Conservation (phyloP, 2,888 invertebrate species). For the Mamestra brassicae region DNA sequence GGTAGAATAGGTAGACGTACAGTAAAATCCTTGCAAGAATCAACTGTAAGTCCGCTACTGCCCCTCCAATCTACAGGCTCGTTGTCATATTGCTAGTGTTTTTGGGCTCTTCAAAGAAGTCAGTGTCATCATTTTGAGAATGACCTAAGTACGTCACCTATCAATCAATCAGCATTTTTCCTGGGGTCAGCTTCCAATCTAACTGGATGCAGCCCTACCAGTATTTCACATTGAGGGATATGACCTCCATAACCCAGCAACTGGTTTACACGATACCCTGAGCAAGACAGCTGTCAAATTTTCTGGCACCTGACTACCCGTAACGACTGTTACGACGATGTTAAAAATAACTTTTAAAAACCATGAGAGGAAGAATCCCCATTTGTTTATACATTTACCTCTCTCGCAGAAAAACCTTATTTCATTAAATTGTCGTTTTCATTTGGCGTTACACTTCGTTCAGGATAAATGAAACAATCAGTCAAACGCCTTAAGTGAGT, state of each 20-base stretch:
- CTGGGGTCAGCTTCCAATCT: too few relatives aligned
- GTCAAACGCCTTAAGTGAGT: slow-evolving; percentile 61
- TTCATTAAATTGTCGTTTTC: slow-evolving; percentile 17
- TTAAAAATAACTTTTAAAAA: not conserved
- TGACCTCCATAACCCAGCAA: too few relatives aligned
- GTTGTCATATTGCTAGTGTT: too few relatives aligned
- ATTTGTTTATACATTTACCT: not conserved
- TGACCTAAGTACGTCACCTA: not conserved
- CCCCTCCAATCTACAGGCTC: not conserved
- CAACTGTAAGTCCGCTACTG: not conserved
- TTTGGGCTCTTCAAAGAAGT: too few relatives aligned
- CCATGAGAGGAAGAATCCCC: not conserved
- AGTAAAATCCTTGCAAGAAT: not conserved
- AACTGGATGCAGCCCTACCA: too few relatives aligned
- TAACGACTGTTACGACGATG: too few relatives aligned
- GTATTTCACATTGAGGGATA: too few relatives aligned
- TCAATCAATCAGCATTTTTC: too few relatives aligned
- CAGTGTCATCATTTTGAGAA: not conserved
- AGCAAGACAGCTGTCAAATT: too few relatives aligned
- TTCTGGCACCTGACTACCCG: too few relatives aligned
- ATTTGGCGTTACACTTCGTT: slow-evolving; percentile 46
- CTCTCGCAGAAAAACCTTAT: slow-evolving; percentile 6
- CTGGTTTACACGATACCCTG: too few relatives aligned
- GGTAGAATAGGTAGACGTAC: too few relatives aligned
- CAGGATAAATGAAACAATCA: slow-evolving; percentile 63